phyloP scores from a whole-genome alignment of 2,888 invertebrate genomes.

The Netelia inedita region DNA sequence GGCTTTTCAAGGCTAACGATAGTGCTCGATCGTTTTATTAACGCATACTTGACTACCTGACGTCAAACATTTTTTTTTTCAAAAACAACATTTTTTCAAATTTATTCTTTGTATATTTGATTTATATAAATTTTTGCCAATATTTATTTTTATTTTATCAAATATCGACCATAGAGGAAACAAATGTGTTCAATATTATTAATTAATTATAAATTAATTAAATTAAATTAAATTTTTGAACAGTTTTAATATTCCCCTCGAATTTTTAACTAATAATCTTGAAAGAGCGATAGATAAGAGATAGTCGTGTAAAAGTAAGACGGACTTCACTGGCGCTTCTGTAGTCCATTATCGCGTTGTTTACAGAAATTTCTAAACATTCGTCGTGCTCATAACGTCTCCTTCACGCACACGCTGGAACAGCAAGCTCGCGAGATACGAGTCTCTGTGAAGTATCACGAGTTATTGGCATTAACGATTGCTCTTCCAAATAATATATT shows the following conservation, averaged over 20 bases:
- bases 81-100: too few relatives aligned
- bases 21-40: not conserved
- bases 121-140: too few relatives aligned
- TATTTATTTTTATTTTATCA: too few relatives aligned
- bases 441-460: conserved; percentile 68
- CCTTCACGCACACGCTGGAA: conserved; percentile 57
- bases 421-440: conserved; percentile 36
- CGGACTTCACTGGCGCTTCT: conserved; percentile 78
- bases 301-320: conserved; percentile 34
- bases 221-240: too few relatives aligned
- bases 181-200: too few relatives aligned
- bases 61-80: not conserved
- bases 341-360: conserved; percentile 84
- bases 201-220: too few relatives aligned
- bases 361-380: conserved; percentile 84
- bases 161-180: too few relatives aligned
- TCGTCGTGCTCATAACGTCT: conserved; percentile 80
- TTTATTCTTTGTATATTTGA: too few relatives aligned
- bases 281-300: conserved; percentile 35
- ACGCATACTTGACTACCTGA: not conserved
- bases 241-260: not conserved
- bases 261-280: not conserved
- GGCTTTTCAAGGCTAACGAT: not conserved
- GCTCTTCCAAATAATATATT: conserved; percentile 69
- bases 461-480: conserved; percentile 68